Evolutionary conservation across 2,888 invertebrate species (phyloP).

Genomic region (Euphydryas editha): DNA sequence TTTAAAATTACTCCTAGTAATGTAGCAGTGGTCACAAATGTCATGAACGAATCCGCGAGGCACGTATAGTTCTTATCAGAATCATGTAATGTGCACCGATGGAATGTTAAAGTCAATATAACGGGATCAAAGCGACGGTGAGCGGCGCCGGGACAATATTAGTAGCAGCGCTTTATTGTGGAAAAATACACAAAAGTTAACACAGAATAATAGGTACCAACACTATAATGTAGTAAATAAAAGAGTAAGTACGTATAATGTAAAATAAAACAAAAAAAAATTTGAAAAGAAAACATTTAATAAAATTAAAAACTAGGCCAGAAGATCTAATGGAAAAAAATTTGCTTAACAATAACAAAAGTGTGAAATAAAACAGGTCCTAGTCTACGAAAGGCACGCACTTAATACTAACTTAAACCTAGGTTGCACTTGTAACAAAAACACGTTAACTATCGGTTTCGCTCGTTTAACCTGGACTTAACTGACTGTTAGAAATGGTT

Average conservation of each 20-base stretch:
- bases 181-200: background rate
- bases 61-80: conserved; percentile 1
- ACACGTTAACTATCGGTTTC: conserved; percentile 49
- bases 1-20: too few species aligned
- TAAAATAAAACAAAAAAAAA: background rate
- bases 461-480: conserved; percentile 52
- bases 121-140: conserved; percentile 51
- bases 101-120: conserved; percentile 47
- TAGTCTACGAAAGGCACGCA: conserved; percentile 25
- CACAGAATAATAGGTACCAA: background rate
- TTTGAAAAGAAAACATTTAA: conserved; percentile 44
- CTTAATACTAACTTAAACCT: conserved; percentile 13
- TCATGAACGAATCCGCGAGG: too few species aligned
- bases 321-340: conserved; percentile 24
- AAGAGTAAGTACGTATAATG: background rate
- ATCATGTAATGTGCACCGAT: conserved; percentile 42
- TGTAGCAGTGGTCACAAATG: too few species aligned
- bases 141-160: conserved; percentile 47
- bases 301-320: conserved; percentile 38
- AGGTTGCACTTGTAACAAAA: conserved; percentile 31
- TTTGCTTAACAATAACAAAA: conserved; percentile 24
- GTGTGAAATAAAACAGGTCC: conserved; percentile 15
- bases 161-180: conserved; percentile 31
- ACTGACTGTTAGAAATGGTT: conserved; percentile 53
- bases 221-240: background rate